These are phyloP conservation scores for Hystrix cristata DNA, from an alignment of 2,113 vertebrate genomes.

Conservation along the genomic window DNA sequence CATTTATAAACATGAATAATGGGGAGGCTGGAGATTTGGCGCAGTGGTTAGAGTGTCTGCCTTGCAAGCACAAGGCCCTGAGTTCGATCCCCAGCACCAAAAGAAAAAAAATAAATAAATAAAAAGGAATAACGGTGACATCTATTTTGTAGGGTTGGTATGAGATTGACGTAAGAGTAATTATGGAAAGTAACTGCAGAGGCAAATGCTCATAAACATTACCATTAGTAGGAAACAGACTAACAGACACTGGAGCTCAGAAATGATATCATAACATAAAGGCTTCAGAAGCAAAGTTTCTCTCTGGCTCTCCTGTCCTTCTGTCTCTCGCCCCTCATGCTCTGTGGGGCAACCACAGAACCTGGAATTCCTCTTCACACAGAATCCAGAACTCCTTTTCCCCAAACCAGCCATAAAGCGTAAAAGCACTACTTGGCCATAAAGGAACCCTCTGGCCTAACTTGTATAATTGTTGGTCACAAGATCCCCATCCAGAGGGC, in stretches of 20 bases:
- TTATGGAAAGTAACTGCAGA: neutral
- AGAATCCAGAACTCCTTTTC: neutral
- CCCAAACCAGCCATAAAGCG: neutral
- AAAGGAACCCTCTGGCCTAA: neutral
- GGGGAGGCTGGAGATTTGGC: too few species aligned
- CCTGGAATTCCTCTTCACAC: neutral
- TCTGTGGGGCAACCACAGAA: neutral
- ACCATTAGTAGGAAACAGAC: neutral
- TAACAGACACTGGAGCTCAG: neutral
- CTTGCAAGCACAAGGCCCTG: too few species aligned
- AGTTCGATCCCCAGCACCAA: too few species aligned
- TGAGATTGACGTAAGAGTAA: neutral
- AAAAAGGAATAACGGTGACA: too few species aligned
- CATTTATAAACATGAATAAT: neutral
- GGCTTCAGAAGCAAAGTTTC: neutral
- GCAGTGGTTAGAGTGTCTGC: too few species aligned
- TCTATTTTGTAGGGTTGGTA: rapidly evolving
- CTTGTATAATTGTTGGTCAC: neutral
- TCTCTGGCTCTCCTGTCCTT: neutral
- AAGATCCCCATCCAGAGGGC: too few species aligned
- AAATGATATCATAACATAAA: neutral
- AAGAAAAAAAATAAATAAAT: too few species aligned
- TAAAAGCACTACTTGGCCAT: neutral
- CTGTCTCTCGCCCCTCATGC: neutral
- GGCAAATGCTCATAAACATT: neutral